These are phyloP conservation scores for Alentia gelatinosa DNA, from an alignment of 2,888 invertebrate species.

Conservation along the genomic window DNA sequence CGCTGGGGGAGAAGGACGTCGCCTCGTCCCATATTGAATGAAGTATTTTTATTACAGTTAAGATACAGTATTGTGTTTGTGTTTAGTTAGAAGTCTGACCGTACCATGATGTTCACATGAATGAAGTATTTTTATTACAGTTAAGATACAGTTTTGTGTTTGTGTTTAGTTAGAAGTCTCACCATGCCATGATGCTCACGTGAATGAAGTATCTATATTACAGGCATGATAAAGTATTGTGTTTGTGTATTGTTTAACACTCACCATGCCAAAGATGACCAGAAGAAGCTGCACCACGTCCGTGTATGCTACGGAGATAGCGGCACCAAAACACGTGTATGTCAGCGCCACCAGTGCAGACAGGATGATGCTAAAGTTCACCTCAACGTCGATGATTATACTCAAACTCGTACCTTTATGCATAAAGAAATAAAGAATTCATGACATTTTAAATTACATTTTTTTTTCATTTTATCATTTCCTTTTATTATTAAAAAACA, in stretches of 20 bases:
- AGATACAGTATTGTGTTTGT: no score
- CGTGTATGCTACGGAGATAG: conserved; percentile 77
- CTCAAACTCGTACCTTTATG: conserved; percentile 74
- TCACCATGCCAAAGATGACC: conserved; percentile 74
- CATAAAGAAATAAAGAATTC: no score
- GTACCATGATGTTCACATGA: not conserved
- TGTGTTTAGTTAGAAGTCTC: not conserved
- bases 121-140: not conserved
- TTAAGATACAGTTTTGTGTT: not conserved
- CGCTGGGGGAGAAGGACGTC: no score
- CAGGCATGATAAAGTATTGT: not conserved
- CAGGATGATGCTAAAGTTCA: conserved; percentile 68
- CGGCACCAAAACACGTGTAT: conserved; percentile 76
- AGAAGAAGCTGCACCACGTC: conserved; percentile 75
- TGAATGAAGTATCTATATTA: not conserved
- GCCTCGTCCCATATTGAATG: no score
- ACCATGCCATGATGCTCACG: not conserved
- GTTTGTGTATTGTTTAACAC: no score
- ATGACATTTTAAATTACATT: no score
- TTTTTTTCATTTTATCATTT: no score
- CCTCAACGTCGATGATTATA: conserved; percentile 71
- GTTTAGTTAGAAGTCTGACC: no score
- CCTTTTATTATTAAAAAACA: no score
- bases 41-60: no score
- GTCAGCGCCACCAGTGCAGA: conserved; percentile 72